phyloP scores from a whole-genome alignment of 1,140 invertebrate species.

The Hirudo medicinalis region DNA sequence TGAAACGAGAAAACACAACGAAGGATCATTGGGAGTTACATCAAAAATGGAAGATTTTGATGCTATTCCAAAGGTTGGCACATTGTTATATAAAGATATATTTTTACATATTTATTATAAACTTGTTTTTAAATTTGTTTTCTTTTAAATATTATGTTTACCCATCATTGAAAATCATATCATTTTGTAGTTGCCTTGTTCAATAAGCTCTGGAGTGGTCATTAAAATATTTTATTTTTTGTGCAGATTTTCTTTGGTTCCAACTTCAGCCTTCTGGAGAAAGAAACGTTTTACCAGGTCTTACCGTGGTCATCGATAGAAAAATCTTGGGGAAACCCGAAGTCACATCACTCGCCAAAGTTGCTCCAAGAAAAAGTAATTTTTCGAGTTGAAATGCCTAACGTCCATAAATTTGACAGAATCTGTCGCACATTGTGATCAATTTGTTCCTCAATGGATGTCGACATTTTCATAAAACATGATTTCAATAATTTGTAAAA shows the following conservation, averaged over 20 bases:
- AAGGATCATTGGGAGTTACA: too few relatives aligned
- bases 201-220: conserved; percentile 10
- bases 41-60: conserved; percentile 8
- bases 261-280: conserved; percentile 64
- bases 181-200: neutral
- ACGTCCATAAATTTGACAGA: too few relatives aligned
- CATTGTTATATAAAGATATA: too few relatives aligned
- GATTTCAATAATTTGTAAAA: neutral
- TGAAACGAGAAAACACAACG: too few relatives aligned
- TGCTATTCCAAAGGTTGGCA: conserved; percentile 5
- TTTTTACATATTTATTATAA: too few relatives aligned
- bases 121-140: neutral
- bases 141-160: neutral
- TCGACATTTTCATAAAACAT: neutral
- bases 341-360: conserved; percentile 41
- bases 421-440: neutral
- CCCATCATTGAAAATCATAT: neutral
- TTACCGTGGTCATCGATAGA: conserved; percentile 49
- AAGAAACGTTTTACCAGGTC: conserved; percentile 70
- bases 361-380: conserved; percentile 52
- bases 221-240: conserved; percentile 22
- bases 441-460: neutral
- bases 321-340: conserved; percentile 22
- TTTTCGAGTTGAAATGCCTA: neutral
- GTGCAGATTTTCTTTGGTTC: conserved; percentile 66